Conservation (phyloP, 1,140 invertebrate species). For the Saccostrea glomerata region DNA sequence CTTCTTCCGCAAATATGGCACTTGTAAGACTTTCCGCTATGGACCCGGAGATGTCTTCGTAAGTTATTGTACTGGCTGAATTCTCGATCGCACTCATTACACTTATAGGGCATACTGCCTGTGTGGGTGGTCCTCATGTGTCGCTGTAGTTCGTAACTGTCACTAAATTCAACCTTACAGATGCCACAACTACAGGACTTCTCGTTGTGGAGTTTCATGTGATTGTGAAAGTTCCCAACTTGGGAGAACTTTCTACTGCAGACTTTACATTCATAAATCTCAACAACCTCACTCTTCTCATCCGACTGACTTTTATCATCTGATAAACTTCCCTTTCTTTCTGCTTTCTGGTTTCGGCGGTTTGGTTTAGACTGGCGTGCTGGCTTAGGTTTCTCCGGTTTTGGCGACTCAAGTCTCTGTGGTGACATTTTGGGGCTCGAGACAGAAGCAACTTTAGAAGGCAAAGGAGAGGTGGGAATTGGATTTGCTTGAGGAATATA, state of each 20-base stretch:
- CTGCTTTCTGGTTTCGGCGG: not conserved
- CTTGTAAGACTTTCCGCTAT: constrained; percentile 88
- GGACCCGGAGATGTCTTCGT: constrained; percentile 88
- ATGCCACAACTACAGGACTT: constrained; percentile 54
- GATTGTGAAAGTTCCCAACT: constrained; percentile 59
- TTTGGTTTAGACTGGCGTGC: constrained; percentile 18
- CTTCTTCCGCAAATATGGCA: constrained; percentile 87
- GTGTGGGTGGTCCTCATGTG: constrained; percentile 67
- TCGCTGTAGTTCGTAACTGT: constrained; percentile 55
- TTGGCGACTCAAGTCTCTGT: not conserved
- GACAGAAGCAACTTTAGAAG: not conserved
- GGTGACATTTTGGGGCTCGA: constrained; percentile 36
- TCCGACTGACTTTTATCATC: constrained; percentile 22
- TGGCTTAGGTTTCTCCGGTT: constrained; percentile 40
- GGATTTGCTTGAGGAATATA: not conserved
- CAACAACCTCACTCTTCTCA: constrained; percentile 48
- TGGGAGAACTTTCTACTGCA: constrained; percentile 57
- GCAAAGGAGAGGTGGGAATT: constrained; percentile 11
- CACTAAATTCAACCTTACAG: constrained; percentile 49
- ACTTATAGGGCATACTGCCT: constrained; percentile 73
- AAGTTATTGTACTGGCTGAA: constrained; percentile 94
- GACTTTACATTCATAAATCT: constrained; percentile 56
- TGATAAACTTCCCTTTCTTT: not conserved
- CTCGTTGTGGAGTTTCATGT: constrained; percentile 56
- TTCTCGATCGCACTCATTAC: constrained; percentile 91